Percentiles rank a stretch among this genome's conserved stretches.
These are phyloP conservation scores for Palythoa caribaeorum DNA, from an alignment of 92 coral and sea anemone species.

Conservation along the genomic window DNA sequence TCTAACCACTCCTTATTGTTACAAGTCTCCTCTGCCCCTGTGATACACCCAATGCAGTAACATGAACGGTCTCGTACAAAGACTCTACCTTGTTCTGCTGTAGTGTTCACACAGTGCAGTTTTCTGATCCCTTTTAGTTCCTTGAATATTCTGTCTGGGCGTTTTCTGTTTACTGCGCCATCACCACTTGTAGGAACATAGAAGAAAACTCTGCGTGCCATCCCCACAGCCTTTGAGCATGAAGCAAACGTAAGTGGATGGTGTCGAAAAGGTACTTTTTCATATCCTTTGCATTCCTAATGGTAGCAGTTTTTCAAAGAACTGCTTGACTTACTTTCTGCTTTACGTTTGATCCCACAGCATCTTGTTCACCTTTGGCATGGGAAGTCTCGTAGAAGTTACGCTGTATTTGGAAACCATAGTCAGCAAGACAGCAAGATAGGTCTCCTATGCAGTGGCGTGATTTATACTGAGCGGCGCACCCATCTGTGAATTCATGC, in stretches of 20 bases:
- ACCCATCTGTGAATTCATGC: constrained; percentile 42
- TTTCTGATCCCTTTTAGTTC: constrained; percentile 4
- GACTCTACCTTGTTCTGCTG: background rate
- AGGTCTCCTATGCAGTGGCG: background rate
- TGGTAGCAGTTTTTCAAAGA: background rate
- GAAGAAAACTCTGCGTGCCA: background rate
- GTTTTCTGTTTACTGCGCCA: constrained; percentile 3
- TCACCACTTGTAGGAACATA: constrained; percentile 19
- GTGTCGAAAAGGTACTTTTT: constrained; percentile 12
- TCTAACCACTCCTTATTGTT: no score
- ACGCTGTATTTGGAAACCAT: no score
- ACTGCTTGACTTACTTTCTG: background rate
- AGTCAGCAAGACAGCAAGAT: no score
- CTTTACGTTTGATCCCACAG: background rate
- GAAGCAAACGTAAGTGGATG: background rate
- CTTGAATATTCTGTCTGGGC: constrained; percentile 16
- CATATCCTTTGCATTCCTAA: constrained; percentile 8
- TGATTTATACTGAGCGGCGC: constrained; percentile 38
- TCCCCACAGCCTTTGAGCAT: background rate
- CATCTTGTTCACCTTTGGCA: no score
- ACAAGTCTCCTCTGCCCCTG: background rate
- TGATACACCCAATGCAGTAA: no score
- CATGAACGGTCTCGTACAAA: no score
- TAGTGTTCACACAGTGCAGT: constrained; percentile 7
- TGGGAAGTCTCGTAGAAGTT: no score